Percentiles rank a stretch among this genome's conserved stretches.
Conservation (phyloP, 2,113 vertebrate genomes). For the Morphnarchus princeps region DNA sequence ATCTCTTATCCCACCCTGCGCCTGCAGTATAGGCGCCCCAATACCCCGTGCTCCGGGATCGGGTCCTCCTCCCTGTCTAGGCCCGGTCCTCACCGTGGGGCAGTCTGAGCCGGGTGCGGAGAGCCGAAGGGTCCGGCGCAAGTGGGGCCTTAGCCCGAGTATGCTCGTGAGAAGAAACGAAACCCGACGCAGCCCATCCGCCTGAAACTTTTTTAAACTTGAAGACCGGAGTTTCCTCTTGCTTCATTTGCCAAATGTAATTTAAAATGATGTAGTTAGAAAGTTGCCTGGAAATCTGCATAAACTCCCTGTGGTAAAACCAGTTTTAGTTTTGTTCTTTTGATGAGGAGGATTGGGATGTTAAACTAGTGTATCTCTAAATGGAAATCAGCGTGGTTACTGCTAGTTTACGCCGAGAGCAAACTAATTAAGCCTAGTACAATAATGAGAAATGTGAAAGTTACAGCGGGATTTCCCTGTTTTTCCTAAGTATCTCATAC, state of each 20-base stretch:
- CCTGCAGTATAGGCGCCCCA: rapidly evolving
- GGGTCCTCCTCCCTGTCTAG: too few species aligned
- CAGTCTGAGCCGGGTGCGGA: too few species aligned
- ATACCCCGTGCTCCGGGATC: rapidly evolving
- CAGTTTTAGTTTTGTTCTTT: neutral
- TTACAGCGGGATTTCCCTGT: neutral
- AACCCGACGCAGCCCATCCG: neutral
- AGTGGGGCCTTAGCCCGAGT: neutral
- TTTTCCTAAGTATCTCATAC: neutral
- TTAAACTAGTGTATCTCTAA: neutral
- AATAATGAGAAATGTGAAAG: neutral
- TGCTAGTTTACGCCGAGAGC: rapidly evolving
- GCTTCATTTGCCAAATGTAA: neutral
- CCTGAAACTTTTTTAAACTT: too few species aligned
- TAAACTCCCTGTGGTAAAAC: neutral
- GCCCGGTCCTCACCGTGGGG: too few species aligned
- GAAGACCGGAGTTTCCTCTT: neutral
- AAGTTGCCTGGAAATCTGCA: neutral
- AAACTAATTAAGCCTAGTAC: neutral
- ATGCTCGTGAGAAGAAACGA: neutral
- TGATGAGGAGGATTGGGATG: neutral
- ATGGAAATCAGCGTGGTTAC: neutral
- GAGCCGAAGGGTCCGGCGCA: too few species aligned
- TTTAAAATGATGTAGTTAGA: neutral
- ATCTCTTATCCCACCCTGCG: rapidly evolving